phyloP scores from a whole-genome alignment of 2,888 invertebrate species.

The Muscina levida region DNA sequence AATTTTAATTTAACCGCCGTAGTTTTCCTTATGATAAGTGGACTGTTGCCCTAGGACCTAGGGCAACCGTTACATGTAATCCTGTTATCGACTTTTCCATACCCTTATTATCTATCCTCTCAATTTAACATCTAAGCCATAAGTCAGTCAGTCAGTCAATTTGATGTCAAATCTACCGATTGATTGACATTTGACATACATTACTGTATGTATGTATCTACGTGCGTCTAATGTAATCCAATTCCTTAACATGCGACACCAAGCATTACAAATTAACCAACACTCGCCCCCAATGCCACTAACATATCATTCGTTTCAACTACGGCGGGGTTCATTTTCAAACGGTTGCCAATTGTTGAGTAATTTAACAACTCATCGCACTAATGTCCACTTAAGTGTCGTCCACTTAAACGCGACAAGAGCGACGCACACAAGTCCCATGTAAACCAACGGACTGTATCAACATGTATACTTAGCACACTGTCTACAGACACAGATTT shows the following conservation, averaged over 20 bases:
- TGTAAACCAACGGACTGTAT: background rate
- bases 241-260: background rate
- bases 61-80: no score
- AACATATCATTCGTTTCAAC: background rate
- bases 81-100: no score
- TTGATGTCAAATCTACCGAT: no score
- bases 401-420: constrained; percentile 45
- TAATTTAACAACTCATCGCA: constrained; percentile 37
- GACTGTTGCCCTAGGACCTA: no score
- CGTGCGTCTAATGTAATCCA: no score
- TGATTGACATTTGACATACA: no score
- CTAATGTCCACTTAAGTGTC: constrained; percentile 42
- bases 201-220: no score
- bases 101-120: no score
- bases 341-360: constrained; percentile 49
- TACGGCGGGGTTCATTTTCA: background rate
- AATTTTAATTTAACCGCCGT: no score
- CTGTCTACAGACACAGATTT: constrained; percentile 50
- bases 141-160: no score
- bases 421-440: background rate
- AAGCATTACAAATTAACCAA: constrained; percentile 2
- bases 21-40: no score
- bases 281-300: background rate
- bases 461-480: constrained; percentile 45
- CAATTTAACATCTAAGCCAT: no score